Base-by-base conservation (phyloP, 2,888 invertebrate species). In the Thymelicus acteon region DNA sequence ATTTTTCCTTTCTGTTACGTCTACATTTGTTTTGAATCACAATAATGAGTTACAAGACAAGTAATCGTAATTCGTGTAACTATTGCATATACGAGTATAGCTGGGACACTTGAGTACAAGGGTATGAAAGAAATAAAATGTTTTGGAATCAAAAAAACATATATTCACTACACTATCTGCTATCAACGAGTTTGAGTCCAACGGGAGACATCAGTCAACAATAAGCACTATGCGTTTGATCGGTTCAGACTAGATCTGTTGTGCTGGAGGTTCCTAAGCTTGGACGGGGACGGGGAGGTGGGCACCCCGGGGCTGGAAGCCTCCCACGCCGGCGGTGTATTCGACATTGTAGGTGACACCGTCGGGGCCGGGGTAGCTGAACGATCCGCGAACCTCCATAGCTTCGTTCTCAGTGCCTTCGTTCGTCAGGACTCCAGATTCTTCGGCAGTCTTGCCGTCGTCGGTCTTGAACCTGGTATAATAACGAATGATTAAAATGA, bases 291-390 rank as follows among this genome's bases (percentile, higher is more conserved):
- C 24, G 79, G 91, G 90, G 31, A 92, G 58, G 49, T 90, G 90
- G 52, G 82, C 81, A 8, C 80, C 92, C 40, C 72, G 5, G 78
- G 95, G 91, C 75, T 89, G 90, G 93, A 91, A 95, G 12, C 95
- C 95, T 73, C 85, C 80, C 82, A 94, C 91, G 85, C 94, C 87
- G 72, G 95, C 94, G 68, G 85, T 71, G 90, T 95, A 95, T 58
- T 66, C 81, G 60, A 95, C 86, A 19, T 81, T 74, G 89, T 95
- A 94, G 65, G 79, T 71, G 39, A 87, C 78, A 44, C 94, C 94
- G 72, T 95, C 94, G 49, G 83, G 79, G 6, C 85, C 94, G 70
- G 78, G 40, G 90, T 94, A 95, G 7, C 87, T 80, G 91, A 72
- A 95, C 66, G 77, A 75, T 5, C 95, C 95, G n/a, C 88, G 86